Conservation (phyloP, 1,140 invertebrate species). For the Dolichoris vasculosae region DNA sequence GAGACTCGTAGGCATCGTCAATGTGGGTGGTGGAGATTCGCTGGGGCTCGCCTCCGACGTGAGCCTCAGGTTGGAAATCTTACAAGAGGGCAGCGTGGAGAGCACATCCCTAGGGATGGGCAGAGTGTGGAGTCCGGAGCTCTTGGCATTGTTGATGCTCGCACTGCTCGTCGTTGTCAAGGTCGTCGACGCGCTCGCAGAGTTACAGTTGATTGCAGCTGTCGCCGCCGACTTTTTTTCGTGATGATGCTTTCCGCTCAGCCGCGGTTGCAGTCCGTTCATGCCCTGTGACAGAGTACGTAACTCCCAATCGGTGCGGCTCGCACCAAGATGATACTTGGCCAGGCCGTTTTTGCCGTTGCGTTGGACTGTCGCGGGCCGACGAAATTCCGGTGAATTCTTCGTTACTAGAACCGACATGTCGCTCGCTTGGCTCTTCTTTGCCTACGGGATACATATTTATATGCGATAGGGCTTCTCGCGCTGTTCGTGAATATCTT, state of each 20-base stretch:
- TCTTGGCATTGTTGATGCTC: constrained; percentile 60
- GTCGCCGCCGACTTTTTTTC: constrained; percentile 25
- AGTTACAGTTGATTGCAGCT: background rate
- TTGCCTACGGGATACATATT: constrained; percentile 45
- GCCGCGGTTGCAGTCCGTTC: background rate
- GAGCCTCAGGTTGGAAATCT: constrained; percentile 66
- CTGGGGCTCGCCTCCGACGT: constrained; percentile 60
- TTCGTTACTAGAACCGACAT: constrained; percentile 70
- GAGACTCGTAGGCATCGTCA: background rate
- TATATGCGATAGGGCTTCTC: background rate
- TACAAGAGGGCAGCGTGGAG: constrained; percentile 61
- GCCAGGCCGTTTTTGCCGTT: constrained; percentile 69
- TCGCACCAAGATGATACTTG: constrained; percentile 62
- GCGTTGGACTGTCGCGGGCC: constrained; percentile 69
- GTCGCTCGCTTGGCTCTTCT: constrained; percentile 63
- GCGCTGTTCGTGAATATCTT: no score
- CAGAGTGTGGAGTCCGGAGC: constrained; percentile 58
- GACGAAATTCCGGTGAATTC: constrained; percentile 68
- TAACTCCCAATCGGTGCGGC: constrained; percentile 65
- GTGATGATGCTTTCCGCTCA: background rate
- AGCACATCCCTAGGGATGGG: constrained; percentile 64
- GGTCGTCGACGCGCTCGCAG: constrained; percentile 18
- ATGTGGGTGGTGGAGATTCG: constrained; percentile 17
- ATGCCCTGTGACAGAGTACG: constrained; percentile 48
- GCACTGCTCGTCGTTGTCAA: constrained; percentile 51